Evolutionary conservation across 2,113 vertebrate genomes (phyloP), one percentile per base, ranked within the genome.

Genomic region (Sorex fumeus): DNA sequence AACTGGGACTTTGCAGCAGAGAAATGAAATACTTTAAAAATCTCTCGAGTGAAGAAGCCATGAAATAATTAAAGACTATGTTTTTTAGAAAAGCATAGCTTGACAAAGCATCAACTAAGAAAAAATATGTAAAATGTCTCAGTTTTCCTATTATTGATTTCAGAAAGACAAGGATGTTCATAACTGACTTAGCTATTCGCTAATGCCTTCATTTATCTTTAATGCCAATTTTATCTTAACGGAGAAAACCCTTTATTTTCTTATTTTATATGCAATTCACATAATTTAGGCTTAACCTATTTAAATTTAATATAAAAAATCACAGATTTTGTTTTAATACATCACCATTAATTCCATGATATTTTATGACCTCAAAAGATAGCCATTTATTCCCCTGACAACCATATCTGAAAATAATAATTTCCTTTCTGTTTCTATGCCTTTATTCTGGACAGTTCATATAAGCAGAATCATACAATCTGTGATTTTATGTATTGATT

Each of bases 71-170:
- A 75, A 40, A n/a, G 66, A 66, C 2, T n/a, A 7, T 25, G n/a
- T 53, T 36, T 16, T 83, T 75, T 50, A 75, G 70, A 90, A 90
- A 75, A 25, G 27, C 12, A n/a, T 32, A 45, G 6, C 60, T 40
- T 90, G 40, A 66, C 40, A n/a, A 74, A 62, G 80, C 72, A 66
- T 47, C 32, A 74, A 64, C 18, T 28, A 27, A 72, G n/a, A 30
- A 89, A 10, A 89, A 74, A 64, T 23, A 50, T 3, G 36, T 23
- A 7, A 36, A 66, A 66, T 47, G 53, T 66, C 43, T 18, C 8
- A 43, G 12, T 70, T 79, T 69, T 30, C 16, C 71, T 62, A 50
- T 81, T 81, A 30, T 72, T 90, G 34, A 21, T 47, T 90, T 82
- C 69, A 36, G 53, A 72, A 74, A 82, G 25, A 53, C n/a, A 50